phyloP scores from a whole-genome alignment of 1,140 invertebrate species.

The Microplitis mediator region DNA sequence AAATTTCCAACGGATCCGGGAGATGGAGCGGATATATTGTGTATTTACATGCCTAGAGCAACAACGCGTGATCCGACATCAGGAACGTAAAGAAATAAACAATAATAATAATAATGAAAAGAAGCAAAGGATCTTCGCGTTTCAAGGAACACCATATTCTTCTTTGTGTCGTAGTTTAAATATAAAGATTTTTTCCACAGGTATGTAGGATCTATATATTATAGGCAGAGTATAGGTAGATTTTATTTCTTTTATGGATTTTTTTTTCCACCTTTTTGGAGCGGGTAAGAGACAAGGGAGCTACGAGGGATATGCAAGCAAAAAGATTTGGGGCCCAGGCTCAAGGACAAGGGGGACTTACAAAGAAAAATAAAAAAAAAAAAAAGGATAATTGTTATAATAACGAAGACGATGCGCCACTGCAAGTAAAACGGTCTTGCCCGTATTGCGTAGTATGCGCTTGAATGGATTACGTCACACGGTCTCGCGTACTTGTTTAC shows the following conservation, averaged over 20 bases:
- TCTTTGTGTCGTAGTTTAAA: no score
- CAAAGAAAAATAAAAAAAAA: not conserved
- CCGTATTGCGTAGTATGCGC: conserved; percentile 51
- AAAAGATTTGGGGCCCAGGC: no score
- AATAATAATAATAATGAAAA: not conserved
- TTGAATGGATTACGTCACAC: conserved; percentile 54
- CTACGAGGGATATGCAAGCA: no score
- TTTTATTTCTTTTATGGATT: no score
- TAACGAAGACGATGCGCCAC: conserved; percentile 7
- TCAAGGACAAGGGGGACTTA: not conserved
- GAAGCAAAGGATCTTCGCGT: no score
- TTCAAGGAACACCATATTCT: no score
- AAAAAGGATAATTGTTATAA: not conserved
- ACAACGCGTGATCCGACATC: not conserved
- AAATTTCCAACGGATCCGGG: conserved; percentile 11
- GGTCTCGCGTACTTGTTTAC: conserved; percentile 29
- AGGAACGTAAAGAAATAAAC: not conserved
- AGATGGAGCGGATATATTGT: conserved; percentile 6
- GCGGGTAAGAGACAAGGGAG: no score
- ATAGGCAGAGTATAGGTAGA: no score
- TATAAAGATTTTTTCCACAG: no score
- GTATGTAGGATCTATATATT: no score
- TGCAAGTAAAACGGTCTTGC: conserved; percentile 23
- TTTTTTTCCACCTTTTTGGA: no score
- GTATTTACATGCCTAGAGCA: conserved; percentile 7